A percentile compares a stretch with the other conserved stretches of the same genome.
phyloP scores from a whole-genome alignment of 2,888 invertebrate genomes.

The Eilema sororculum region DNA sequence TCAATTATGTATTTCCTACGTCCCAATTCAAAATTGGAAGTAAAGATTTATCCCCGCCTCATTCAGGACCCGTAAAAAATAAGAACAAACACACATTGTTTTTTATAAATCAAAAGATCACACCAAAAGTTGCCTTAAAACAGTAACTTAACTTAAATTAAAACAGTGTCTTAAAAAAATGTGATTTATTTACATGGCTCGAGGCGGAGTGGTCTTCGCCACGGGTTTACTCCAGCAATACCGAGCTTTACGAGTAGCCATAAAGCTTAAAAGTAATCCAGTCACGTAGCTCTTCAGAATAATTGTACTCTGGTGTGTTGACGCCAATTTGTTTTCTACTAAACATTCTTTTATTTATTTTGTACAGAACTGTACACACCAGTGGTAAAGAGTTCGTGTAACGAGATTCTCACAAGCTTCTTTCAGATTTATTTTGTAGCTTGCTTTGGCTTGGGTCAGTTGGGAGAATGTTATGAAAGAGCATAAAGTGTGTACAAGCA shows the following conservation, averaged over 20 bases:
- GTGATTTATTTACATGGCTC: conserved; percentile 19
- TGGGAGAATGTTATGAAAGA: too few relatives aligned
- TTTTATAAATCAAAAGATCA: not conserved
- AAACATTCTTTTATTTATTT: not conserved
- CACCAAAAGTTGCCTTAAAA: not conserved
- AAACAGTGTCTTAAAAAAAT: not conserved
- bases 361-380: not conserved
- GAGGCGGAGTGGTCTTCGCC: not conserved
- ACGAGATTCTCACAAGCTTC: not conserved
- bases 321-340: not conserved
- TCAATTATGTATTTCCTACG: too few relatives aligned
- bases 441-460: too few relatives aligned
- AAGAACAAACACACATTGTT: not conserved
- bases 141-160: not conserved
- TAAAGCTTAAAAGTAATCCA: conserved; percentile 43
- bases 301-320: conserved; percentile 9
- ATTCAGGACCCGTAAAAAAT: too few relatives aligned
- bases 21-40: not conserved
- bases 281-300: conserved; percentile 6
- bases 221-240: conserved; percentile 17
- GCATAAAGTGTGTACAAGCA: too few relatives aligned
- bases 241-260: conserved; percentile 38
- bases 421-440: too few relatives aligned
- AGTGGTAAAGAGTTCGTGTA: not conserved
- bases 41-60: not conserved